phyloP scores from a whole-genome alignment of 2,888 invertebrate genomes.

The Rosalia funebris region DNA sequence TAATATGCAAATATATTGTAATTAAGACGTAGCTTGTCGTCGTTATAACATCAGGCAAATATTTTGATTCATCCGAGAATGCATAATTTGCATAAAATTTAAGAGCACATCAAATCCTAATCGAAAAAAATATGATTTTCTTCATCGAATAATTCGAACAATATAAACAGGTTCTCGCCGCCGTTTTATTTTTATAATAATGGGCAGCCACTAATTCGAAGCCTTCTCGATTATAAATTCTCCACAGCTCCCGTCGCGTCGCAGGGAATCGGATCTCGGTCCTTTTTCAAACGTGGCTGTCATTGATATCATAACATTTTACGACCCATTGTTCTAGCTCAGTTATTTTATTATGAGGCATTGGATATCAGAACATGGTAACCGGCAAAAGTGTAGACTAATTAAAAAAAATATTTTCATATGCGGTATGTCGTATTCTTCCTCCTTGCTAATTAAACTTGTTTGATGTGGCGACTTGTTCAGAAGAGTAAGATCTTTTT shows the following conservation, averaged over 20 bases:
- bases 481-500: conserved; percentile 9
- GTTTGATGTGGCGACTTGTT: conserved; percentile 40
- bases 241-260: conserved; percentile 52
- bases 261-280: conserved; percentile 54
- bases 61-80: conserved; percentile 34
- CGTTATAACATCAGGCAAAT: conserved; percentile 26
- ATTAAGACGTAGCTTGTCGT: conserved; percentile 27
- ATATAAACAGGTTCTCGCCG: conserved; percentile 35
- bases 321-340: conserved; percentile 59
- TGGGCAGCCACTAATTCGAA: conserved; percentile 46
- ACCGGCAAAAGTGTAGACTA: conserved; percentile 47
- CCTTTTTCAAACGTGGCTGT: conserved; percentile 54
- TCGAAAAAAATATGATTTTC: conserved; percentile 34
- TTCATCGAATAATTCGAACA: conserved; percentile 33
- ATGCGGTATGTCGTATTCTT: conserved; percentile 37
- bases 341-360: conserved; percentile 52
- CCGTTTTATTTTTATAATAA: conserved; percentile 45
- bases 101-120: conserved; percentile 34
- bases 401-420: conserved; percentile 49
- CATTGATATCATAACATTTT: conserved; percentile 61
- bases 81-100: conserved; percentile 39
- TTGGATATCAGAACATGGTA: conserved; percentile 54
- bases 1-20: conserved; percentile 23
- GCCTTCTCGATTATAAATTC: conserved; percentile 57
- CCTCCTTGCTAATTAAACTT: conserved; percentile 44